Conservation (phyloP, 2,888 invertebrate species). For the Disparrhopalites patrizii region DNA sequence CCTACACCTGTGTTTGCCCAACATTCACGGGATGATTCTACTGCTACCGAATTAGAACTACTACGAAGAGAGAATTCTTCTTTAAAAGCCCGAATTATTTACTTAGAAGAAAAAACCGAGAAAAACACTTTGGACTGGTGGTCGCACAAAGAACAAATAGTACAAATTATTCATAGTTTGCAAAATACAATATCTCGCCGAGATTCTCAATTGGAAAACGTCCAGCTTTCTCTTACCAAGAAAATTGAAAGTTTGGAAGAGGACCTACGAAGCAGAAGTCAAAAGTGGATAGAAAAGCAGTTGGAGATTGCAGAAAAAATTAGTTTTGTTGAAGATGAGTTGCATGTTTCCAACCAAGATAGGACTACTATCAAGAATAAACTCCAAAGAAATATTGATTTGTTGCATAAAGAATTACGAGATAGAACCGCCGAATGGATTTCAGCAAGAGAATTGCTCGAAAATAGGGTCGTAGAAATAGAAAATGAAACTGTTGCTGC, state of each 20-base stretch:
- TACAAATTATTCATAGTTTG: constrained; percentile 17
- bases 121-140: constrained; percentile 27
- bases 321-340: constrained; percentile 32
- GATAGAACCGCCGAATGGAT: constrained; percentile 4
- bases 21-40: background rate
- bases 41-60: background rate
- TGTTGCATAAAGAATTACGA: background rate
- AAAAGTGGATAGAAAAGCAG: constrained; percentile 30
- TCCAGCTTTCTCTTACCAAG: constrained; percentile 26
- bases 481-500: no score
- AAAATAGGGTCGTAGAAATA: background rate
- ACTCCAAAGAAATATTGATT: constrained; percentile 20
- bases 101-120: constrained; percentile 24
- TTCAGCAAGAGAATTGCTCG: background rate
- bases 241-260: constrained; percentile 31
- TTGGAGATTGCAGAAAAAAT: constrained; percentile 32
- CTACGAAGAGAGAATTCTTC: constrained; percentile 7
- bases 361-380: constrained; percentile 1
- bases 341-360: constrained; percentile 26
- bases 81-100: constrained; percentile 16
- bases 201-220: constrained; percentile 26
- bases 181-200: constrained; percentile 13
- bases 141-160: constrained; percentile 26
- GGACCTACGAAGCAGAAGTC: constrained; percentile 30
- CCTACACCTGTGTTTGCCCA: background rate